phyloP scores from a whole-genome alignment of 2,797 vertebrate species.

The Sebastes jordani region DNA sequence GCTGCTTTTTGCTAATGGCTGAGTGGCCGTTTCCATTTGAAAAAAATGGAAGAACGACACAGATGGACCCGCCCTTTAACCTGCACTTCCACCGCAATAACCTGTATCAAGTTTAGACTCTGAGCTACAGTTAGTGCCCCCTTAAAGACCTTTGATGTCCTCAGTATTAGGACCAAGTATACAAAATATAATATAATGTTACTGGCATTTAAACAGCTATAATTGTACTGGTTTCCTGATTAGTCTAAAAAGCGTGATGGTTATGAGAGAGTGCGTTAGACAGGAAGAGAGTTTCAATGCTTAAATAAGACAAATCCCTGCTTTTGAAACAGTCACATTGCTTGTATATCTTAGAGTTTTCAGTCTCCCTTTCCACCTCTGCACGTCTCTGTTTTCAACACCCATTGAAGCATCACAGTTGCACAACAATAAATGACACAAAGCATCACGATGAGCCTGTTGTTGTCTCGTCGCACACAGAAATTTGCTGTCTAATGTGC shows the following conservation, averaged over 20 bases:
- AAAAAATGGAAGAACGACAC: background rate
- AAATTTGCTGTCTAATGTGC: constrained; percentile 1
- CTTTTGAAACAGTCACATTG: background rate
- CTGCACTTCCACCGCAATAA: background rate
- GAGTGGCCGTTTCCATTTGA: background rate
- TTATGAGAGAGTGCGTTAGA: too few species aligned
- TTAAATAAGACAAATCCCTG: background rate
- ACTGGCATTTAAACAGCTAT: constrained; percentile 7
- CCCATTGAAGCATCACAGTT: constrained; percentile 1
- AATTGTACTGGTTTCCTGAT: background rate
- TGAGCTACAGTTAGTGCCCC: background rate
- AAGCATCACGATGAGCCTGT: background rate
- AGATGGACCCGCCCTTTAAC: background rate
- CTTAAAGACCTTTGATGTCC: too few species aligned
- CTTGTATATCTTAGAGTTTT: background rate
- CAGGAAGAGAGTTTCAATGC: background rate
- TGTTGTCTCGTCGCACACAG: constrained; percentile 5
- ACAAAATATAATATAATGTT: background rate
- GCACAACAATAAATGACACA: constrained; percentile 1
- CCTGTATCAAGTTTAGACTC: background rate
- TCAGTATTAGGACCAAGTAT: background rate
- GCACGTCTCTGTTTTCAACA: background rate
- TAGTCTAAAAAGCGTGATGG: background rate
- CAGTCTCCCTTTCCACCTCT: constrained; percentile 5
- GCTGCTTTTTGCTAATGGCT: background rate